Conservation (phyloP, 53 echinoderm and acorn worm genomes). For the Holothuria scabra region DNA sequence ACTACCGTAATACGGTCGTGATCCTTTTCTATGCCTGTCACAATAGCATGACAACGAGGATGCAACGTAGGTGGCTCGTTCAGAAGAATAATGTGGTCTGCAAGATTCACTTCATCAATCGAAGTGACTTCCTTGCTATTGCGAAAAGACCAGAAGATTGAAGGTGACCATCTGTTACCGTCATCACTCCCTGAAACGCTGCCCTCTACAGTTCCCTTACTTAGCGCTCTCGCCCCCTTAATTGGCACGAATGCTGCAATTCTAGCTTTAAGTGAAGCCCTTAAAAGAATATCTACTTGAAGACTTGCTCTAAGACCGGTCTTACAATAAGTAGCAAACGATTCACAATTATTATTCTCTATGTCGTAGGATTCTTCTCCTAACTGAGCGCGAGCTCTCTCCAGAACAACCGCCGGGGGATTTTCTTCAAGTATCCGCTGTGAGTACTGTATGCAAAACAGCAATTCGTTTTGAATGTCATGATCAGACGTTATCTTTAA, state of each 20-base stretch:
- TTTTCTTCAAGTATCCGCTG: too few species aligned
- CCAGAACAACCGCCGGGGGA: too few species aligned
- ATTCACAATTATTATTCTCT: too few species aligned
- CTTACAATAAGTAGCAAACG: too few species aligned
- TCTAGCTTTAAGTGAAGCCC: too few species aligned
- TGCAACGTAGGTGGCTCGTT: background rate
- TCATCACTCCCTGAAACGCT: background rate
- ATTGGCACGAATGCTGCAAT: background rate
- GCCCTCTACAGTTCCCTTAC: background rate
- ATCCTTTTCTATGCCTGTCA: background rate
- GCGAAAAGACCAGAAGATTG: constrained; percentile 1
- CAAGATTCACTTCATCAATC: background rate
- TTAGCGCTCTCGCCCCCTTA: background rate
- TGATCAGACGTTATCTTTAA: too few species aligned
- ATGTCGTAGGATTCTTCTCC: too few species aligned
- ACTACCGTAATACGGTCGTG: background rate
- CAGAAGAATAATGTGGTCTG: constrained; percentile 32
- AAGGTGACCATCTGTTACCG: background rate
- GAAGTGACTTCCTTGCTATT: background rate
- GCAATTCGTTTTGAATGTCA: too few species aligned
- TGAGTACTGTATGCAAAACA: too few species aligned
- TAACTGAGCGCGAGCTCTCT: too few species aligned
- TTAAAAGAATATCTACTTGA: too few species aligned
- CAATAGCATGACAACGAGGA: constrained; percentile 40
- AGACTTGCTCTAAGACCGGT: too few species aligned